Conservation (phyloP, 2,888 invertebrate genomes). For the Spicauda simplicius region DNA sequence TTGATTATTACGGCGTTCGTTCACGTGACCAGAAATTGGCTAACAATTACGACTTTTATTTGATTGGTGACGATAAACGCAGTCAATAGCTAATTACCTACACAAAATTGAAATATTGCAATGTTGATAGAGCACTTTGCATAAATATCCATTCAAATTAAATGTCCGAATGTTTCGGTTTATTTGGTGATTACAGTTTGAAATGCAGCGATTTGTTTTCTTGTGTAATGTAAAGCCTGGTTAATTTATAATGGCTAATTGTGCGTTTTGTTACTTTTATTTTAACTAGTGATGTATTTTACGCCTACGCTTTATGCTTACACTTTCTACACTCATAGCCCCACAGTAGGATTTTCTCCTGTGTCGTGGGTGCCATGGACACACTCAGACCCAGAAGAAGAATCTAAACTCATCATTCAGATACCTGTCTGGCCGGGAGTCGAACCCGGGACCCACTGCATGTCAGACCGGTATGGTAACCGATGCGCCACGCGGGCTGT, state of each 20-base stretch:
- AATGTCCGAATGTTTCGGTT: slow-evolving; percentile 29
- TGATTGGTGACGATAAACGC: slow-evolving; percentile 29
- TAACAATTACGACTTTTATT: slow-evolving; percentile 31
- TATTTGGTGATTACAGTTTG: slow-evolving; percentile 32
- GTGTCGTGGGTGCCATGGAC: too few relatives aligned
- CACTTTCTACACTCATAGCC: too few relatives aligned
- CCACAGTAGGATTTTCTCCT: too few relatives aligned
- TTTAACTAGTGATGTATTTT: too few relatives aligned
- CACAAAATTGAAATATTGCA: slow-evolving; percentile 35
- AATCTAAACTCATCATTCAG: too few relatives aligned
- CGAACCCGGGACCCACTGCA: too few relatives aligned
- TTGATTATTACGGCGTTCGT: slow-evolving; percentile 20
- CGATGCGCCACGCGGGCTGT: too few relatives aligned
- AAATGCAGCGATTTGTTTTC: slow-evolving; percentile 30
- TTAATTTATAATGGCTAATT: slow-evolving; percentile 24
- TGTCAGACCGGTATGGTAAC: too few relatives aligned
- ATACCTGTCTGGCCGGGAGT: too few relatives aligned
- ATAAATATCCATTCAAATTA: slow-evolving; percentile 33
- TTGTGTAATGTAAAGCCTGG: slow-evolving; percentile 13
- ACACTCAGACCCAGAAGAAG: too few relatives aligned
- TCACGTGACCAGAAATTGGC: slow-evolving; percentile 22
- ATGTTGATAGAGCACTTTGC: slow-evolving; percentile 34
- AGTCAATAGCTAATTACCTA: slow-evolving; percentile 36
- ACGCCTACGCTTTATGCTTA: too few relatives aligned
- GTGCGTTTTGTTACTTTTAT: neutral